phyloP scores from a whole-genome alignment of 2,113 vertebrate species.

The Pteruthius melanotis region DNA sequence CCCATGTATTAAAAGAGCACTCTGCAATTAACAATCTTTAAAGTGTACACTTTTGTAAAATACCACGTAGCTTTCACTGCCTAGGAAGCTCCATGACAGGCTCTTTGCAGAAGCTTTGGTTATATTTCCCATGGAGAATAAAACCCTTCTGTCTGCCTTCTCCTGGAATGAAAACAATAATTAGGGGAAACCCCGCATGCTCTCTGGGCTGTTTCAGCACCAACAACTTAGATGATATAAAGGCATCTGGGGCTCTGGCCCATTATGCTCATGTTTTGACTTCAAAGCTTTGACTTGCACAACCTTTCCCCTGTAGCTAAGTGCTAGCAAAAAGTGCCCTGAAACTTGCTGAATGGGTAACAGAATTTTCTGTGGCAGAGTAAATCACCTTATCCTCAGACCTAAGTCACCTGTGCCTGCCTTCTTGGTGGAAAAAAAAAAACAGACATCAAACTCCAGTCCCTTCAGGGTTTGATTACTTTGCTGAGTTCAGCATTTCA shows the following conservation, averaged over 20 bases:
- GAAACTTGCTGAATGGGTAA: background rate
- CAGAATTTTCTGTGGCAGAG: background rate
- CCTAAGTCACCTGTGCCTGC: background rate
- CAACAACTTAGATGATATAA: background rate
- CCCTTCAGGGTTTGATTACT: background rate
- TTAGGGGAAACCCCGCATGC: background rate
- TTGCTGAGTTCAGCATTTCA: background rate
- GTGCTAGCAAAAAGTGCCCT: background rate
- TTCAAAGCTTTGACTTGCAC: background rate
- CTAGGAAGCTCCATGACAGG: background rate
- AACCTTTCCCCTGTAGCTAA: background rate
- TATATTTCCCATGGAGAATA: background rate
- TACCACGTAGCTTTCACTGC: background rate
- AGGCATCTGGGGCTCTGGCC: background rate
- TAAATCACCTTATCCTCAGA: background rate
- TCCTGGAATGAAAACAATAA: background rate
- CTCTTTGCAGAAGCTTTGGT: background rate
- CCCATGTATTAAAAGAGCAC: slow-evolving; percentile 14
- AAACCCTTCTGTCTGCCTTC: background rate
- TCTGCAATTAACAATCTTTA: slow-evolving; percentile 58
- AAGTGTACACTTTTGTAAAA: background rate
- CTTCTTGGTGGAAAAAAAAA: background rate
- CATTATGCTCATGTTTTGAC: background rate
- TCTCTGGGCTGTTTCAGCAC: background rate
- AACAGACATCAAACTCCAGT: background rate